phyloP scores from a whole-genome alignment of 2,888 invertebrate species.

The Rotaria sp. region DNA sequence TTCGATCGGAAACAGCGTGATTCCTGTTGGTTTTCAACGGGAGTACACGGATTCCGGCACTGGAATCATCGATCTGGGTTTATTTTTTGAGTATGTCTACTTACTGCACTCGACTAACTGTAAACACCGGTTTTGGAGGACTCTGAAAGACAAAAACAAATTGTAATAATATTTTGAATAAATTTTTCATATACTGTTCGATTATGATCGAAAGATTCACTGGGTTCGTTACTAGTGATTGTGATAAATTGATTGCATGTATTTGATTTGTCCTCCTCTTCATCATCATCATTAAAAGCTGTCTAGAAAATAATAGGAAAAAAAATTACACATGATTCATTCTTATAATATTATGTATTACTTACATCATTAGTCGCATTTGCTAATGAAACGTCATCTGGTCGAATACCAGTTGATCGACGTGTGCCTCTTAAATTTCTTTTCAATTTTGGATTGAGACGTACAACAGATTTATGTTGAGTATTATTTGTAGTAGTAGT shows the following conservation, averaged over 20 bases:
- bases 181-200: neutral
- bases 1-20: too few relatives aligned
- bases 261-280: neutral
- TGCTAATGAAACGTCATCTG: neutral
- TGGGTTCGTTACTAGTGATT: neutral
- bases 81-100: neutral
- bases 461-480: neutral
- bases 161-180: too few relatives aligned
- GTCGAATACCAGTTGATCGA: neutral
- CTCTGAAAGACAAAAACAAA: neutral
- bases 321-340: neutral
- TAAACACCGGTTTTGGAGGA: neutral
- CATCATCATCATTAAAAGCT: neutral
- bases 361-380: neutral
- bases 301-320: neutral
- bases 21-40: too few relatives aligned
- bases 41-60: too few relatives aligned
- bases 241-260: neutral
- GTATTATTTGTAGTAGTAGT: neutral
- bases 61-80: too few relatives aligned
- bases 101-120: neutral
- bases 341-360: neutral
- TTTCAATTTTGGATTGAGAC: constrained; percentile 16
- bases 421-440: constrained; percentile 6
- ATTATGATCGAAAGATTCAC: neutral